Evolutionary conservation across 1,140 invertebrate genomes (phyloP).

Genomic region (Pissodes strobi): DNA sequence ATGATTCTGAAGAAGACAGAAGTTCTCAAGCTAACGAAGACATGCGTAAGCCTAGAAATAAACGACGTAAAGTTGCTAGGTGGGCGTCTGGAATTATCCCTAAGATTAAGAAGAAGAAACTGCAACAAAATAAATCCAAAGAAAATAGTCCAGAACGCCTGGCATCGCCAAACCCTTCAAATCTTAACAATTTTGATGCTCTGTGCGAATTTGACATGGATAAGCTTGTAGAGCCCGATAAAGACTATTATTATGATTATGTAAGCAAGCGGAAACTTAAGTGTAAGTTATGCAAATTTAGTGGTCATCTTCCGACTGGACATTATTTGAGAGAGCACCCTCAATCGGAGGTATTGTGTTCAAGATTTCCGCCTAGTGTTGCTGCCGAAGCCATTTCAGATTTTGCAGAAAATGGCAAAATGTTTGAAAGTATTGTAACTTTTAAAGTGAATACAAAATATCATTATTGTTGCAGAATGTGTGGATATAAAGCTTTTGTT

Average conservation of each 20-base stretch:
- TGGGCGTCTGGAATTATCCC: slow-evolving; percentile 41
- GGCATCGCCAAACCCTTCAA: background rate
- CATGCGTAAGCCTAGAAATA: slow-evolving; percentile 6
- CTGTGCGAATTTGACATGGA: slow-evolving; percentile 2
- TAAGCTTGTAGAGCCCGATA: slow-evolving; percentile 39
- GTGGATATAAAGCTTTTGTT: slow-evolving; percentile 35
- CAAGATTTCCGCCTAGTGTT: slow-evolving; percentile 59
- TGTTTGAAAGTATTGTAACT: slow-evolving; percentile 24
- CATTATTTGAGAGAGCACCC: slow-evolving; percentile 69
- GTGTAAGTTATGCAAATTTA: slow-evolving; percentile 65
- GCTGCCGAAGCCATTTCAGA: slow-evolving; percentile 59
- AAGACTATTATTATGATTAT: slow-evolving; percentile 44
- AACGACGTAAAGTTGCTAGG: slow-evolving; percentile 24
- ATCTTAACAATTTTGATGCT: background rate
- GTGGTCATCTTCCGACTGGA: slow-evolving; percentile 65
- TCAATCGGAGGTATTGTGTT: slow-evolving; percentile 66
- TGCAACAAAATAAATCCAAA: background rate
- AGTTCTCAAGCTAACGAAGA: slow-evolving; percentile 17
- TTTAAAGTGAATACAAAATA: slow-evolving; percentile 29
- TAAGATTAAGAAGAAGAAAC: slow-evolving; percentile 34
- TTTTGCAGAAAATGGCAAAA: slow-evolving; percentile 31
- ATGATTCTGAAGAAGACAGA: slow-evolving; percentile 19
- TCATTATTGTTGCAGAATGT: slow-evolving; percentile 44
- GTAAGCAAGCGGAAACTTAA: slow-evolving; percentile 50
- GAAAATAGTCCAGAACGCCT: slow-evolving; percentile 14